phyloP scores from a whole-genome alignment of 2,888 invertebrate species.

The Nematopogon swammerdamellus region DNA sequence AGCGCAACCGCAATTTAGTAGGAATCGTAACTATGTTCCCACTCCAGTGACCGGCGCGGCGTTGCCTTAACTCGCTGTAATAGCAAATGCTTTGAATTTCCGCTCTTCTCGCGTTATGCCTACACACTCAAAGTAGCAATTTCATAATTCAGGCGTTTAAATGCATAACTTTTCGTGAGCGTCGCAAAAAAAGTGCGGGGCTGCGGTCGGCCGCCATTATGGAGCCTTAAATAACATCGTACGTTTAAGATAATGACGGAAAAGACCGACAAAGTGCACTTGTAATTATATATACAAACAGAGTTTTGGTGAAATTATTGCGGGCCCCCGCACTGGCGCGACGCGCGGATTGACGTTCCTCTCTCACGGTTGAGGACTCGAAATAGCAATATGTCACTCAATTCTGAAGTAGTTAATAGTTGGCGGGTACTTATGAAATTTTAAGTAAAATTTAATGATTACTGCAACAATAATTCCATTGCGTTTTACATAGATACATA shows the following conservation, averaged over 20 bases:
- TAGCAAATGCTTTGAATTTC: not conserved
- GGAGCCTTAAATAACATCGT: conserved; percentile 55
- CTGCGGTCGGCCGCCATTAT: conserved; percentile 45
- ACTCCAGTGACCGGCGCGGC: not conserved
- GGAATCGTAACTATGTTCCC: not conserved
- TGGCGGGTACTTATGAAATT: no score
- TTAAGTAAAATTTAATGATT: no score
- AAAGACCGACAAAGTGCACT: conserved; percentile 52
- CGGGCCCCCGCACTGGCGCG: no score
- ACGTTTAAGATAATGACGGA: conserved; percentile 55
- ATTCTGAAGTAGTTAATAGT: no score
- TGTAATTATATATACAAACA: conserved; percentile 52
- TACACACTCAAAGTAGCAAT: conserved; percentile 52
- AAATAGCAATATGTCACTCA: no score
- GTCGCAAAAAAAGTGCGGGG: conserved; percentile 37
- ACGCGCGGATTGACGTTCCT: no score
- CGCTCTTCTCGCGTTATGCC: conserved; percentile 22
- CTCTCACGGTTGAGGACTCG: no score
- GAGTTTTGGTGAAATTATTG: conserved; percentile 45
- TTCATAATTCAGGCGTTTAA: conserved; percentile 56
- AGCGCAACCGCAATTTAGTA: not conserved
- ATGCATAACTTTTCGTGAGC: conserved; percentile 54
- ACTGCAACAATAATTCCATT: no score
- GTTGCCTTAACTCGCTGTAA: not conserved
- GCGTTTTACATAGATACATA: no score